These are phyloP conservation scores for Euura lappo DNA, from an alignment of 1,140 invertebrate genomes.

Conservation along the genomic window DNA sequence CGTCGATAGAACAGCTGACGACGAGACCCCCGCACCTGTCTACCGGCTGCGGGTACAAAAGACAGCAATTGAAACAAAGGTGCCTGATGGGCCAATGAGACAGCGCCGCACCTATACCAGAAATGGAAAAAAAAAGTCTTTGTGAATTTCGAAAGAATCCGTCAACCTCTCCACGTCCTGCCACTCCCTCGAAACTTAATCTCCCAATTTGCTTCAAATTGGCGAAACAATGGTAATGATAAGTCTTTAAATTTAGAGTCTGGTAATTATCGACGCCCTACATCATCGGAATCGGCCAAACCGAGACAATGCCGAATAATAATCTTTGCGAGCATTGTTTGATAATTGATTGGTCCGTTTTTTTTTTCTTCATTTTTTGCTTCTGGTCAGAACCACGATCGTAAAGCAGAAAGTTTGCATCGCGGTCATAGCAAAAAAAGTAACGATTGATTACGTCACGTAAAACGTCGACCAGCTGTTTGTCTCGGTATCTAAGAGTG, in stretches of 20 bases:
- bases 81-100: not conserved
- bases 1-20: not conserved
- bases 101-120: not conserved
- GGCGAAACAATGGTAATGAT: not conserved
- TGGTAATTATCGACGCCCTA: too few species aligned
- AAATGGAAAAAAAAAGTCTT: not conserved
- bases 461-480: constrained; percentile 3
- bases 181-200: not conserved
- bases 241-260: too few species aligned
- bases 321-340: too few species aligned
- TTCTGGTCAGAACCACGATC: too few species aligned
- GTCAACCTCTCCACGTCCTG: not conserved
- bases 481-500: not conserved
- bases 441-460: not conserved
- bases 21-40: not conserved
- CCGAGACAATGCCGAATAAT: too few species aligned
- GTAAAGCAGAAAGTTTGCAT: too few species aligned
- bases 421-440: too few species aligned
- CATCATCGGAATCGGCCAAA: too few species aligned
- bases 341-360: too few species aligned
- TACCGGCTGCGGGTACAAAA: not conserved
- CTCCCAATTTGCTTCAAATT: not conserved
- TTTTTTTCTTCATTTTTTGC: too few species aligned
- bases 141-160: not conserved
- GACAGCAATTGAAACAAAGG: not conserved